A percentile compares a stretch with the other conserved stretches of the same genome.
Conservation (phyloP, 1,140 invertebrate genomes). For the Cydia pomonella region DNA sequence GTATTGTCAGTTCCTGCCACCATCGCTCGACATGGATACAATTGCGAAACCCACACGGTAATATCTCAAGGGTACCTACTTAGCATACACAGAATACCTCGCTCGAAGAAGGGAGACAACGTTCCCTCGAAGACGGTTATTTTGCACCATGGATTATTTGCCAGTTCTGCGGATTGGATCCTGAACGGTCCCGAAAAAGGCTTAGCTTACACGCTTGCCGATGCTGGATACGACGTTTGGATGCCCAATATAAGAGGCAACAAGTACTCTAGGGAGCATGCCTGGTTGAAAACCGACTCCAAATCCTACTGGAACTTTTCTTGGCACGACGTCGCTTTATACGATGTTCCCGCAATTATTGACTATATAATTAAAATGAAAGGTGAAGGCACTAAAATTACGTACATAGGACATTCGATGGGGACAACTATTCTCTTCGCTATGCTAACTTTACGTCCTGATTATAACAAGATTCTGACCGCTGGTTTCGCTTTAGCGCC, state of each 20-base stretch:
- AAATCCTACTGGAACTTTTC: slow-evolving; percentile 85
- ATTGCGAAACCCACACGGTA: slow-evolving; percentile 84
- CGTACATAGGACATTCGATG: slow-evolving; percentile 88
- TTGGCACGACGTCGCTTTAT: slow-evolving; percentile 86
- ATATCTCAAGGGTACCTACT: slow-evolving; percentile 88
- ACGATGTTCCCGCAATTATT: slow-evolving; percentile 88
- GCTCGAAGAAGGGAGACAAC: slow-evolving; percentile 45
- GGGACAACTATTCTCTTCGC: slow-evolving; percentile 84
- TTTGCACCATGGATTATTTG: slow-evolving; percentile 89
- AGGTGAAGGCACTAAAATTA: slow-evolving; percentile 75
- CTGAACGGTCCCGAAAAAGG: slow-evolving; percentile 84
- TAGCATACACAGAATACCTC: slow-evolving; percentile 86
- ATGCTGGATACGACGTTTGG: slow-evolving; percentile 86
- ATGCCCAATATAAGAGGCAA: slow-evolving; percentile 85
- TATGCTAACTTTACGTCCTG: slow-evolving; percentile 83
- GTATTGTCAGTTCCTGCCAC: slow-evolving; percentile 79
- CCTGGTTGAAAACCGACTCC: slow-evolving; percentile 68
- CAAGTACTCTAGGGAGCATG: slow-evolving; percentile 81
- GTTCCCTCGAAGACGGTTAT: slow-evolving; percentile 77
- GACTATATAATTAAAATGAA: slow-evolving; percentile 83
- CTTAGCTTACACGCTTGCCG: slow-evolving; percentile 82
- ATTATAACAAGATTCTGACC: slow-evolving; percentile 84
- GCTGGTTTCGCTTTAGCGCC: slow-evolving; percentile 87
- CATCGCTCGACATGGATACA: slow-evolving; percentile 84
- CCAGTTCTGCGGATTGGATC: slow-evolving; percentile 89